These are phyloP conservation scores for Gorsachius magnificus DNA, from an alignment of 2,797 vertebrate species.

Conservation along the genomic window DNA sequence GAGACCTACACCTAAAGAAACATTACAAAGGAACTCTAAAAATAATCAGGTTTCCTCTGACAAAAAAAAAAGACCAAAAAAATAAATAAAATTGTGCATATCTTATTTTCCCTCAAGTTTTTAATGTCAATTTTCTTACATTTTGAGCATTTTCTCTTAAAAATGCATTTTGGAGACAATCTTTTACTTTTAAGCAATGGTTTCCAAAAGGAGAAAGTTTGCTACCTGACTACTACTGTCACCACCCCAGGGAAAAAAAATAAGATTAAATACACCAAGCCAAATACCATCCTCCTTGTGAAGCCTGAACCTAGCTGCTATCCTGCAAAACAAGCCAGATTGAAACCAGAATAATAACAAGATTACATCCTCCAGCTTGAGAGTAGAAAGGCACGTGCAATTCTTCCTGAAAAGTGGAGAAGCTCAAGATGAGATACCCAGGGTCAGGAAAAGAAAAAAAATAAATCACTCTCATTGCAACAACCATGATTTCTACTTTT, in stretches of 20 bases:
- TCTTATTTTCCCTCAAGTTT: no score
- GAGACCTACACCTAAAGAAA: not conserved
- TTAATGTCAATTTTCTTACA: not conserved
- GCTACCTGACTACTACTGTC: not conserved
- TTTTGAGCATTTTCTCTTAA: not conserved
- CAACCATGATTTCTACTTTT: not conserved
- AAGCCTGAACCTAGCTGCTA: not conserved
- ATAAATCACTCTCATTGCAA: not conserved
- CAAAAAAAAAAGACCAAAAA: no score
- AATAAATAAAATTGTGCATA: no score
- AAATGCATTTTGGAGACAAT: not conserved
- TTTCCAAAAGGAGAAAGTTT: not conserved
- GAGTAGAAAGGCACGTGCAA: not conserved
- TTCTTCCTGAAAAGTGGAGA: not conserved
- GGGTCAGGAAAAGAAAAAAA: not conserved
- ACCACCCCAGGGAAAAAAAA: not conserved
- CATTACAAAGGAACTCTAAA: not conserved
- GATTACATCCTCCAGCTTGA: not conserved
- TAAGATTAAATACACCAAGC: not conserved
- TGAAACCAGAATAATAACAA: not conserved
- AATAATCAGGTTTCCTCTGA: not conserved
- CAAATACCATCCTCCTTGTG: fast-evolving
- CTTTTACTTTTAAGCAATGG: not conserved
- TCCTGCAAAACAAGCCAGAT: not conserved
- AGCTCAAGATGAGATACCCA: not conserved